Evolutionary conservation across 1,140 invertebrate species (phyloP), one percentile per base, ranked within the genome.

Genomic region (Drosophila bifasciata): DNA sequence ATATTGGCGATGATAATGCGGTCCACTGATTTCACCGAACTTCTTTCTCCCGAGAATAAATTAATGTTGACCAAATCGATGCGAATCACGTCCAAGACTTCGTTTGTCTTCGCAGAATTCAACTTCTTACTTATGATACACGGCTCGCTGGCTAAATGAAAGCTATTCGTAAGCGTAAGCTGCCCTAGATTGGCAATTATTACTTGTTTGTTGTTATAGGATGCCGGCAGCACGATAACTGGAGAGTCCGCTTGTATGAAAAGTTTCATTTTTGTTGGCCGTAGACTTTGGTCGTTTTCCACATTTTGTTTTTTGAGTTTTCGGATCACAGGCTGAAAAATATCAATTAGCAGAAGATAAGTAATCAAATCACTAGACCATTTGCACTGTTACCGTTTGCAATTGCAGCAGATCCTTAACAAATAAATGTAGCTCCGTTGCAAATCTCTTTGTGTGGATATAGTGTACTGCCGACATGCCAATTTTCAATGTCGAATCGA

Each of bases 381-480:
- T 36, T 23, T 3, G 16, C 2, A 23, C 32, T 6, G 2, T 70
- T 39, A 96, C 93, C 57, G 95, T 94, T 81, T 97, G 95, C 3
- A 98, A 91, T 78, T 97, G 95, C 11, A 96, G 94, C 85, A 99
- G 98, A 77, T 98, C 95, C 21, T 95, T 93, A 51, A 97, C 96
- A 91, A 99, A 99, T 0, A 95, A 94, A 70, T 97, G 95, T 15
- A 99, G 92, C 91, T 99, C 97, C 0, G 95, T 94, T 28, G 98
- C 94, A 92, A 99, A 99, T 50, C 98, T 93, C 83, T 99, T 97
- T 0, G 98, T 99, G 90, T 99, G 98, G 39, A 98, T 95, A 92
- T 99, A 99, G 76, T 96, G 94, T 0, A 98, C 96, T 0, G 96
- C 96, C 3, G 96, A 95, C 96, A 97, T 97, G 77, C 96, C 94